phyloP scores from a whole-genome alignment of 2,888 invertebrate species.

The Loripinus fragilis region DNA sequence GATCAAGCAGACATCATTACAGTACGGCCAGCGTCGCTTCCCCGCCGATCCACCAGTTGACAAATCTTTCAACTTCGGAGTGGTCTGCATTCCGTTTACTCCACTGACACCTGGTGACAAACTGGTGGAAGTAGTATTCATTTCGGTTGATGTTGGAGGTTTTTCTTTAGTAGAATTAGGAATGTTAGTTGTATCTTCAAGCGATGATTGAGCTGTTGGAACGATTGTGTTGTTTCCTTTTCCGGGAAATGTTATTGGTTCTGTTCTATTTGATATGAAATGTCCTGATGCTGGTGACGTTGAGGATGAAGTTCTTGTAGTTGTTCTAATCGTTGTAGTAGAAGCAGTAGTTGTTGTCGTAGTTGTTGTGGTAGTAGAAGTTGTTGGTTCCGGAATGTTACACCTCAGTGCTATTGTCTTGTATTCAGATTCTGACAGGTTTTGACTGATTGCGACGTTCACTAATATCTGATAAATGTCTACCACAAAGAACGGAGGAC shows the following conservation, averaged over 20 bases:
- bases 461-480: slow-evolving; percentile 4
- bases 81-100: background rate
- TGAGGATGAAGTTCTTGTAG: background rate
- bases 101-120: too few species aligned
- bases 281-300: background rate
- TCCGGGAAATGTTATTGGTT: background rate
- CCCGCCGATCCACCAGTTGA: background rate
- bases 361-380: background rate
- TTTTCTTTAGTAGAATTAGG: background rate
- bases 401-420: background rate
- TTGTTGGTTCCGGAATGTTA: background rate
- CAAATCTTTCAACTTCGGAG: background rate
- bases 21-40: background rate
- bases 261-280: background rate
- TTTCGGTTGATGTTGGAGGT: background rate
- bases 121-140: background rate
- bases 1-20: slow-evolving; percentile 6
- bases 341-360: background rate
- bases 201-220: too few species aligned
- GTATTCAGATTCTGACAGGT: background rate
- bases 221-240: background rate
- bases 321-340: background rate
- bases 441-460: background rate
- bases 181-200: background rate
- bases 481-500: slow-evolving; percentile 9